Evolutionary conservation across 2,797 vertebrate genomes (phyloP).

Genomic region (Pseudocheirus occidentalis): DNA sequence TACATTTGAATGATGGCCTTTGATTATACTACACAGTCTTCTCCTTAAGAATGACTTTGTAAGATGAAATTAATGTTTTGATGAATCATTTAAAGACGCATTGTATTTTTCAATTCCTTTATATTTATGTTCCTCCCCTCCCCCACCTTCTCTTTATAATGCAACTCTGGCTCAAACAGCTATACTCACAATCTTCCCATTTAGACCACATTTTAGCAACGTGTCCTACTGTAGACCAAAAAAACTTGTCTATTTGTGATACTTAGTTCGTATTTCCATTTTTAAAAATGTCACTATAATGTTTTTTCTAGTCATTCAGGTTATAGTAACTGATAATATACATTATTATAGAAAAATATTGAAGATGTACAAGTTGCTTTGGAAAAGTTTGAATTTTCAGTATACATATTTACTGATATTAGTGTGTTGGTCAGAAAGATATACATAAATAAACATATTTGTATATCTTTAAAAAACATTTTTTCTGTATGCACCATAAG

Average conservation of each 20-base stretch:
- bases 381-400: slow-evolving; percentile 72
- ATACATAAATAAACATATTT: slow-evolving; percentile 67
- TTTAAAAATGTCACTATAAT: slow-evolving; percentile 49
- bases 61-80: neutral
- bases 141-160: neutral
- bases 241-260: neutral
- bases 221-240: neutral
- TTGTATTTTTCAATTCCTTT: neutral
- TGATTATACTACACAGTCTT: neutral
- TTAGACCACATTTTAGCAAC: slow-evolving; percentile 2
- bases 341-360: slow-evolving; percentile 59
- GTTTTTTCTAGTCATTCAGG: slow-evolving; percentile 42
- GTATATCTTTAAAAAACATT: slow-evolving; percentile 44
- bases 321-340: slow-evolving; percentile 33
- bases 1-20: neutral
- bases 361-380: slow-evolving; percentile 66
- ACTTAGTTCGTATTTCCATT: slow-evolving; percentile 43
- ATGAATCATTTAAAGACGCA: neutral
- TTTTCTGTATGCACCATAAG: slow-evolving; percentile 63
- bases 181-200: neutral
- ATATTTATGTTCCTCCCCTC: neutral
- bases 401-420: slow-evolving; percentile 65
- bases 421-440: slow-evolving; percentile 72
- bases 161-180: neutral
- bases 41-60: neutral